phyloP scores from a whole-genome alignment of 1,140 invertebrate genomes.

The Platyscapa corneri region DNA sequence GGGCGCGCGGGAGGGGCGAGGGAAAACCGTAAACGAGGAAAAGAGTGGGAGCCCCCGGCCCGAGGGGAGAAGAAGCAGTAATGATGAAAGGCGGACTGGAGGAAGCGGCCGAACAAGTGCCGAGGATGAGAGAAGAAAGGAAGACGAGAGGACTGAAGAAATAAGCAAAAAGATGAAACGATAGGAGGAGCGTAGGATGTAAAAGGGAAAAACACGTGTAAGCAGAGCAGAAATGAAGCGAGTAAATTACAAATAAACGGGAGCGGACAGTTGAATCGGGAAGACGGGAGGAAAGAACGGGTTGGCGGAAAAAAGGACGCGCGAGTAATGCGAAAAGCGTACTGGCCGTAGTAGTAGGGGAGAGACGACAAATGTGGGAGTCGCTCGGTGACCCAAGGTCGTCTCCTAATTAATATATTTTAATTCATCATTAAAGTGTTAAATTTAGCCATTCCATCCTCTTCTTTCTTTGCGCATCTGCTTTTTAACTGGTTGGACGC shows the following conservation, averaged over 20 bases:
- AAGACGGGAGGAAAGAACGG: too few species aligned
- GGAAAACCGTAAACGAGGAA: neutral
- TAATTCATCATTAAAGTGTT: constrained; percentile 12
- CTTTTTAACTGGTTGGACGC: neutral
- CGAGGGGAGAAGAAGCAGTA: neutral
- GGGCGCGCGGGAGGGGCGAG: neutral
- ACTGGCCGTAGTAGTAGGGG: too few species aligned
- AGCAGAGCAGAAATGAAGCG: neutral
- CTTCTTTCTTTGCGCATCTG: neutral
- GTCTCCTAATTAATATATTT: neutral
- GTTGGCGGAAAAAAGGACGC: neutral
- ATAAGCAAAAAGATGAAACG: neutral
- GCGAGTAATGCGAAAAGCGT: too few species aligned
- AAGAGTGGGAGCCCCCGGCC: neutral
- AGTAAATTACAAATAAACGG: neutral
- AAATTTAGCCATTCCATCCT: neutral
- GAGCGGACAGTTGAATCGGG: neutral
- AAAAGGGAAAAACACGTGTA: neutral
- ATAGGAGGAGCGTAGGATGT: neutral
- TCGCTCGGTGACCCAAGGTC: neutral
- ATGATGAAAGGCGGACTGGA: neutral
- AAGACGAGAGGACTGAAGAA: neutral
- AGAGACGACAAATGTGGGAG: neutral
- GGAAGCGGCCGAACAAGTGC: neutral
- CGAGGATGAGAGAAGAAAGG: neutral